Evolutionary conservation across 2,888 invertebrate species (phyloP), one percentile per base, ranked within the genome.

Genomic region (Chaetogeoica ovagalla): DNA sequence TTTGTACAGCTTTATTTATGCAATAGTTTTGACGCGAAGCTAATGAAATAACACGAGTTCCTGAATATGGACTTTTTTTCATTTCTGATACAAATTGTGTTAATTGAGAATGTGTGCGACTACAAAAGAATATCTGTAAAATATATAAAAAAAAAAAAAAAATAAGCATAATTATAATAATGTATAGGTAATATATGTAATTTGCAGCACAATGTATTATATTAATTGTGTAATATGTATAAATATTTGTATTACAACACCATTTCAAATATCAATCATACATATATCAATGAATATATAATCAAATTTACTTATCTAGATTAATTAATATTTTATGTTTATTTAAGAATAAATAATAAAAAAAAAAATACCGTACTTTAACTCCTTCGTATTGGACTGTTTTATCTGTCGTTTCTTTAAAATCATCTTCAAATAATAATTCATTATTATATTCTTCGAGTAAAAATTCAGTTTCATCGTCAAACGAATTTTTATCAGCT

Each of bases 21-120:
- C 98, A 98, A 83, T 95, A 91, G 85, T 93, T 96, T 86, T 94
- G 94, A 77, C 98, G 89, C 0, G 97, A 98, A n/a, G 94, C 96
- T 52, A 97, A 87, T 7, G 96, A 91, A 0, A 94, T 90, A 5
- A 95, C 91, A 82, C 94, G 90, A 6, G 93, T 88, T 76, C 91
- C 88, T 9, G 89, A 90, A 85, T 91, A 96, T 0, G 91, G 89
- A 81, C 95, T 97, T 85, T 92, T 92, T 83, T 92, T 91, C 2
- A 98, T 90, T 89, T 99, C 99, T 66, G 92, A 90, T n/a, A 97
- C 91, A 87, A 99, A 95, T 86, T 99, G 99, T 0, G 95, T 90
- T 62, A 99, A 87, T 86, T 99, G 98, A 1, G 98, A 97, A 87
- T 99, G 98, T 8, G 99, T 99, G 84, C 99, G 90, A 83, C 97